Evolutionary conservation across 2,797 vertebrate genomes (phyloP).

Genomic region (Myotis pilosus): DNA sequence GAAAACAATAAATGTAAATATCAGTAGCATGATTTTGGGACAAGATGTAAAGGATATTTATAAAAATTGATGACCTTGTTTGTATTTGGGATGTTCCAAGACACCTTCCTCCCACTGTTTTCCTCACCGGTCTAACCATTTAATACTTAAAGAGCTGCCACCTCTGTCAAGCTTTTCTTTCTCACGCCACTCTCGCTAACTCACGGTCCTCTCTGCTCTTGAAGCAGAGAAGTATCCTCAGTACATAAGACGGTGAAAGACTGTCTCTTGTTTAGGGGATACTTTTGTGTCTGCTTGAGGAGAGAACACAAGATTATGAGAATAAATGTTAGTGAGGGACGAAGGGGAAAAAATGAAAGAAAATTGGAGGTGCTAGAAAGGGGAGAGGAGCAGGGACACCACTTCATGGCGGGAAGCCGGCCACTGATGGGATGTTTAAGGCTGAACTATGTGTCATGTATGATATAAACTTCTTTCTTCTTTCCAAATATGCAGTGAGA

Average conservation of each 20-base stretch:
- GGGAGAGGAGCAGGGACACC: neutral
- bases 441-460: neutral
- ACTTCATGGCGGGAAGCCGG: too few species aligned
- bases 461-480: neutral
- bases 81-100: neutral
- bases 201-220: neutral
- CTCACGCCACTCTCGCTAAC: neutral
- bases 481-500: neutral
- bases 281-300: neutral
- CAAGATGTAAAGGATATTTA: neutral
- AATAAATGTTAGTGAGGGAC: neutral
- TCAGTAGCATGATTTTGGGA: neutral
- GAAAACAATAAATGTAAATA: neutral
- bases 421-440: neutral
- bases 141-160: neutral
- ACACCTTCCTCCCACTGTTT: neutral
- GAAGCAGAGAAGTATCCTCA: neutral
- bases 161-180: neutral
- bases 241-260: neutral
- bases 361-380: neutral
- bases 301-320: neutral
- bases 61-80: neutral
- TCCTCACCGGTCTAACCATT: neutral
- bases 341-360: neutral
- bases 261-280: slow-evolving; percentile 1